These are phyloP conservation scores for Beroe ovata DNA, from an alignment of 37 sponge, comb jelly and placozoan species.

Conservation along the genomic window DNA sequence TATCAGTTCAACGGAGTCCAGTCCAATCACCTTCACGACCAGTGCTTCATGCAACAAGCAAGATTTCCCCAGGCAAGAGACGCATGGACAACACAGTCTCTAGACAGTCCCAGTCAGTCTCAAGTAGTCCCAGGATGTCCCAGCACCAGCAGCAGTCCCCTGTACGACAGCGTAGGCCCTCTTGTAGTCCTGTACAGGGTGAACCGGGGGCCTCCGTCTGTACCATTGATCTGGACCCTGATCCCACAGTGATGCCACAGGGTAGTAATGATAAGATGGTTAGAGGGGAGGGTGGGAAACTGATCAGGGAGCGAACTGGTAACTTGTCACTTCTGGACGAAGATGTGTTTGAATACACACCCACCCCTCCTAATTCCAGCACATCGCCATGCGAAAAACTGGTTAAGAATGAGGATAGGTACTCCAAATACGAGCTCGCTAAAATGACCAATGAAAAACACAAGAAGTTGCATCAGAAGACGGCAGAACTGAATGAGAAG, in stretches of 20 bases:
- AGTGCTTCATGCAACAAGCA: background rate
- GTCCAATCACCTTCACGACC: background rate
- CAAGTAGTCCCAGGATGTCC: background rate
- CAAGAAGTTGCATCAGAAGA: conserved; percentile 24
- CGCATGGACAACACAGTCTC: background rate
- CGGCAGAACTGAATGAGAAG: conserved; percentile 37
- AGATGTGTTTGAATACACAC: conserved; percentile 10
- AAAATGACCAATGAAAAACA: background rate
- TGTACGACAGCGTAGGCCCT: background rate
- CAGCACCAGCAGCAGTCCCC: background rate
- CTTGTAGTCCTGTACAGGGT: background rate
- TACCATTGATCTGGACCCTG: background rate
- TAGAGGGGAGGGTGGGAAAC: background rate
- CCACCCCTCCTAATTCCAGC: background rate
- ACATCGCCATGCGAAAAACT: background rate
- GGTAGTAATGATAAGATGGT: background rate
- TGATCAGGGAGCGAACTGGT: background rate
- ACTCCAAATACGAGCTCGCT: background rate
- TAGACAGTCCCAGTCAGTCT: background rate
- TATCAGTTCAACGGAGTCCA: background rate
- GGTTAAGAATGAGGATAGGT: conserved; percentile 40
- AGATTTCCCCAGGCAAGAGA: background rate
- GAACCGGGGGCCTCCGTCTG: background rate
- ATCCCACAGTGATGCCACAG: background rate
- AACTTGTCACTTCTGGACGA: background rate